These are phyloP conservation scores for Ceraclea dissimilis DNA, from an alignment of 2,888 invertebrate species.

Conservation along the genomic window DNA sequence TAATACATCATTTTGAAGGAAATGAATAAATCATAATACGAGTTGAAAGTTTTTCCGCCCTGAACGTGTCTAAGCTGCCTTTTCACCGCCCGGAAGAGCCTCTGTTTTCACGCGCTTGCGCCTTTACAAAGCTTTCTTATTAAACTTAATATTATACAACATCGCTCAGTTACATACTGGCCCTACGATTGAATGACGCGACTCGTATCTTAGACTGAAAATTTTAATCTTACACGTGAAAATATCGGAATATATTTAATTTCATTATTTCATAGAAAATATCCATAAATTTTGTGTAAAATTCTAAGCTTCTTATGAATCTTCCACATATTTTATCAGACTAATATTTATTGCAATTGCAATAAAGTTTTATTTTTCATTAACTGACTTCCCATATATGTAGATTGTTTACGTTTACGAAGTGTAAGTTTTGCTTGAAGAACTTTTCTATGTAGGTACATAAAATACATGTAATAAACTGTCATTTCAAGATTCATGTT, in stretches of 20 bases:
- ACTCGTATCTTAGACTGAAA: background rate
- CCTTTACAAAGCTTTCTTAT: background rate
- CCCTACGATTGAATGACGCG: background rate
- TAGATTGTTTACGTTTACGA: too few relatives aligned
- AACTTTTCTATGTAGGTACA: too few relatives aligned
- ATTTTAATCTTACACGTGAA: background rate
- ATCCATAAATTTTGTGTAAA: too few relatives aligned
- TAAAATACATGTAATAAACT: too few relatives aligned
- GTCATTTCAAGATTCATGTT: too few relatives aligned
- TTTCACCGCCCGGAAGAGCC: background rate
- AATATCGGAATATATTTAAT: background rate
- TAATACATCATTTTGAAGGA: slow-evolving; percentile 2
- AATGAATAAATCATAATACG: background rate
- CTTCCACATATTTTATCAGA: too few relatives aligned
- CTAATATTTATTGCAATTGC: too few relatives aligned
- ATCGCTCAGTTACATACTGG: background rate
- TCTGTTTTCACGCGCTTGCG: background rate
- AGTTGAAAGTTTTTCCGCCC: background rate
- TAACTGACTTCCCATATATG: too few relatives aligned
- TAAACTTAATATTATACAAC: background rate
- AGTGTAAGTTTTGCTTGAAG: too few relatives aligned
- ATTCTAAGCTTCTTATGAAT: too few relatives aligned
- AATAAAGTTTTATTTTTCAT: too few relatives aligned
- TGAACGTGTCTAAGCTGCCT: background rate
- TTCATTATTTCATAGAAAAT: background rate